Conservation (phyloP, 2,113 vertebrate species). For the Oreochromis spilurus region DNA sequence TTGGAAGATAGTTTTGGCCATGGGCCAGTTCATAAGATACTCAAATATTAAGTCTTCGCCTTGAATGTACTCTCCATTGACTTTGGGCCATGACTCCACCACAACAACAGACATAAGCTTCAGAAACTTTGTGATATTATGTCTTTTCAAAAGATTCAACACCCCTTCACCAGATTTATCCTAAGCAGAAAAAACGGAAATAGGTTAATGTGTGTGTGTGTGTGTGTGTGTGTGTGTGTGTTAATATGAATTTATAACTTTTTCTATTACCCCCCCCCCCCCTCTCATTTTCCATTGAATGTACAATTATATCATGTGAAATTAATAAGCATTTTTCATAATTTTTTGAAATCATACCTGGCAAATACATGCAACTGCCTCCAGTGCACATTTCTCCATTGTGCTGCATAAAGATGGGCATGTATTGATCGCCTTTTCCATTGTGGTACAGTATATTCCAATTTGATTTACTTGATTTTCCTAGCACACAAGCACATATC, state of each 20-base stretch:
- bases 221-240: background rate
- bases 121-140: constrained; percentile 18
- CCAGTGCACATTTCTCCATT: constrained; percentile 21
- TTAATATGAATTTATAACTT: background rate
- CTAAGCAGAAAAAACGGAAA: accelerated
- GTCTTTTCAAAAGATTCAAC: background rate
- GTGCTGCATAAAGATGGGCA: background rate
- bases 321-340: accelerated
- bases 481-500: background rate
- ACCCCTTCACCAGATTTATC: background rate
- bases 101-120: constrained; percentile 30
- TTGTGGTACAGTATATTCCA: constrained; percentile 3
- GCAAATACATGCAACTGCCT: background rate
- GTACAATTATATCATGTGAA: background rate
- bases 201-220: background rate
- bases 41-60: background rate
- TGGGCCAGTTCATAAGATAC: constrained; percentile 11
- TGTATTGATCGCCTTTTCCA: background rate
- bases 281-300: background rate
- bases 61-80: background rate
- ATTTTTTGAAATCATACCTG: background rate
- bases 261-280: background rate
- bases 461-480: background rate
- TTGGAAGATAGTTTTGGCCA: background rate
- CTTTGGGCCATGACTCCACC: constrained; percentile 20